Percentiles rank a stretch among this genome's conserved stretches.
phyloP scores from a whole-genome alignment of 1,140 invertebrate genomes.

The Drosophila yakuba region DNA sequence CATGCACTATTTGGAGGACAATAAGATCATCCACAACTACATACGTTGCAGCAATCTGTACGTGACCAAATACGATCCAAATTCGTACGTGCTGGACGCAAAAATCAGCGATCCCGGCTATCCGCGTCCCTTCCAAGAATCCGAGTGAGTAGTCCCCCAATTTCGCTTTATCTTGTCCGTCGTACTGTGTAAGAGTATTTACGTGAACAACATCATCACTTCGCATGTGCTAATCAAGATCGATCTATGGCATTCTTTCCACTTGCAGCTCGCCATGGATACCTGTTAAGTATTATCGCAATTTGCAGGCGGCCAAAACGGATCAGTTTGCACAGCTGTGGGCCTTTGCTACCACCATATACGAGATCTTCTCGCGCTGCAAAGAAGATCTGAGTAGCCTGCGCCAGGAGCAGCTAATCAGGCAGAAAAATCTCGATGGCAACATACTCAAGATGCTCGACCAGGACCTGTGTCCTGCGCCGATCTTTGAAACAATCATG shows the following conservation, averaged over 20 bases:
- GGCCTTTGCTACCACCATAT: conserved; percentile 95
- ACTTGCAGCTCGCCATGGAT: conserved; percentile 92
- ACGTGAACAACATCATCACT: too few species aligned
- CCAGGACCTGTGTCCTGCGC: conserved; percentile 88
- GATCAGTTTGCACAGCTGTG: conserved; percentile 92
- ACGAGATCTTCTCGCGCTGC: conserved; percentile 95
- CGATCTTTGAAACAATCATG: conserved; percentile 92
- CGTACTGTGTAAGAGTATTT: neutral
- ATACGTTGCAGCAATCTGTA: conserved; percentile 93
- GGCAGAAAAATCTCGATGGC: conserved; percentile 79
- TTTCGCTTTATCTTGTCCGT: neutral
- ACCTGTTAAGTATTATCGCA: conserved; percentile 91
- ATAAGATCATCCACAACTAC: conserved; percentile 92
- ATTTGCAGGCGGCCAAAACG: conserved; percentile 88
- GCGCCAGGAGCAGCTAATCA: conserved; percentile 41
- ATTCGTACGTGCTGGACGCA: conserved; percentile 89
- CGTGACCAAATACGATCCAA: conserved; percentile 87
- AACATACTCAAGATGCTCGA: conserved; percentile 88
- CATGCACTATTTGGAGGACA: conserved; percentile 87
- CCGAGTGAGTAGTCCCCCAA: conserved; percentile 50
- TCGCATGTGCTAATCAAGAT: too few species aligned
- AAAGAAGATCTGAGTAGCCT: conserved; percentile 67
- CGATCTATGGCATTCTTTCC: too few species aligned
- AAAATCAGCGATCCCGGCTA: conserved; percentile 93
- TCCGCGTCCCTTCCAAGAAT: conserved; percentile 79